Base-by-base conservation (phyloP, 2,113 vertebrate species). In the Ondatra zibethicus region DNA sequence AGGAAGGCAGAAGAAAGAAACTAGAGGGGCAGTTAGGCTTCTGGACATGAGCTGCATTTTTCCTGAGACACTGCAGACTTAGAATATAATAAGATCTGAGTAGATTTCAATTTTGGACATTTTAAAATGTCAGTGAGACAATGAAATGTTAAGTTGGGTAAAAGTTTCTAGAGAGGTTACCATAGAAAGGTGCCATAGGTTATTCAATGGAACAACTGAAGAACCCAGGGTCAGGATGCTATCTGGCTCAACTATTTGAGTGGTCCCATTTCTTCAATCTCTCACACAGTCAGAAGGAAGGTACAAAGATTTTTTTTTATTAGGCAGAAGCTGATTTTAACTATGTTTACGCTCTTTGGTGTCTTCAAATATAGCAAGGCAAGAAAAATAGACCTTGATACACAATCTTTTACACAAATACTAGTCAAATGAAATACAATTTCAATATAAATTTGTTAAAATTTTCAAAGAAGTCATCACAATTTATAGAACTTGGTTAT, bases 391-490 rank as follows among this genome's bases (percentile, higher is more conserved):
- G 21, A 52, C 36, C 21, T n/a, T 66, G 6, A 55, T 92, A 75
- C 7, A 66, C 27, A 36, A 58, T 76, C 52, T 85, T 63, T 55
- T 61, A 39, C 2, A 36, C 39, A 84, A 0, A 85, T 55, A 82
- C 0, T 90, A 92, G 89, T 2, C 19, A 88, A 87, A 76, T 94
- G 4, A 89, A 75, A 73, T 61, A 55, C 61, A 31, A 91, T 86
- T 7, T 45, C 92, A 84, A 25, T 72, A 61, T 39, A 89, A 19
- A 52, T 95, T 73, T 89, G 39, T 2, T 88, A 78, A 95, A 66
- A 89, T 88, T 81, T 73, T 96, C 72, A 89, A 92, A 91, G 21
- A 90, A 52, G 50, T 81, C 7, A 94, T 91, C 50, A 61, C n/a
- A 72, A 76, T 33, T 85, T 91, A 4, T 1, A 86, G 42, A 95